phyloP scores from a whole-genome alignment of 2,113 vertebrate species.

The Prietella phreatophila region DNA sequence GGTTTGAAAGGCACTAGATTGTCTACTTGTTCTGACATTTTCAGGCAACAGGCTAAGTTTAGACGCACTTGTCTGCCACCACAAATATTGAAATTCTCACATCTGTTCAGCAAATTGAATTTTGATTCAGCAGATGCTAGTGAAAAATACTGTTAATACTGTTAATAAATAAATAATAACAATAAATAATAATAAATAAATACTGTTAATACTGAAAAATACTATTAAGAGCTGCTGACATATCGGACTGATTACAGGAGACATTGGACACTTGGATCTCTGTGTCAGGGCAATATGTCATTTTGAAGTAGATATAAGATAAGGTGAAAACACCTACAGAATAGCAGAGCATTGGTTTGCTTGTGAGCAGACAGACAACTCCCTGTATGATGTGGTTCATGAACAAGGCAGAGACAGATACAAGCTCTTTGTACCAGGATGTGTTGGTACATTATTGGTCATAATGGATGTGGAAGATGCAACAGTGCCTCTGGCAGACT shows the following conservation, averaged over 20 bases:
- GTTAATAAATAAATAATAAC: too few relatives aligned
- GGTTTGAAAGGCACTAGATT: not conserved
- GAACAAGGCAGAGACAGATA: not conserved
- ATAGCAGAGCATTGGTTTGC: not conserved
- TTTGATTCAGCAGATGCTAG: not conserved
- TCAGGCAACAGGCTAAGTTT: not conserved
- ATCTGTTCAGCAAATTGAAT: not conserved
- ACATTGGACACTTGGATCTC: not conserved
- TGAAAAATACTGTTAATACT: not conserved
- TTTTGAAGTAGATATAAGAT: not conserved
- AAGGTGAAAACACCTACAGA: not conserved
- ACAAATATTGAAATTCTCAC: not conserved
- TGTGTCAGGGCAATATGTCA: not conserved
- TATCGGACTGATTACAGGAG: not conserved
- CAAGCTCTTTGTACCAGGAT: not conserved
- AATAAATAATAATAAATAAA: too few relatives aligned
- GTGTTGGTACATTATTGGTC: not conserved
- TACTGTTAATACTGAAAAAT: not conserved
- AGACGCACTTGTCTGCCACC: not conserved
- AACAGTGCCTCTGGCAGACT: not conserved
- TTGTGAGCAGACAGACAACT: not conserved
- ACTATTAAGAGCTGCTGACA: not conserved
- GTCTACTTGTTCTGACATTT: not conserved
- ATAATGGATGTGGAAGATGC: slow-evolving; percentile 5
- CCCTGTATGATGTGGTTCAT: not conserved